Evolutionary conservation across 2,888 invertebrate genomes (phyloP).

Genomic region (Idaea straminata): DNA sequence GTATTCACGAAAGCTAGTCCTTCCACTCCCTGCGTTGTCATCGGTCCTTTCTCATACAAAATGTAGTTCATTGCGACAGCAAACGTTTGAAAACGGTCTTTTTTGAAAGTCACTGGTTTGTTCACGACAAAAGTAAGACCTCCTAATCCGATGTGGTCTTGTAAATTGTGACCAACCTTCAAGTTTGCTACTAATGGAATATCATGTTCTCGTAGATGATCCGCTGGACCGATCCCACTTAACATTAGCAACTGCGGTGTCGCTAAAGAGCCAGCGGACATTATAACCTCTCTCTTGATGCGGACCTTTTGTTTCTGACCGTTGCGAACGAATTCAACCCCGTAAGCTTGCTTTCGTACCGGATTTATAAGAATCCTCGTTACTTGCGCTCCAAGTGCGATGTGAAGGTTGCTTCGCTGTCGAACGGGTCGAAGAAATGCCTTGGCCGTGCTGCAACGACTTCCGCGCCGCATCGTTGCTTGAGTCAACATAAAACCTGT

Average conservation of each 20-base stretch:
- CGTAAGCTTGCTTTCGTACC: conserved; percentile 86
- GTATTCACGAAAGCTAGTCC: conserved; percentile 93
- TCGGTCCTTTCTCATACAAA: conserved; percentile 88
- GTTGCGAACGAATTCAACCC: conserved; percentile 86
- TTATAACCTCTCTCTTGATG: conserved; percentile 89
- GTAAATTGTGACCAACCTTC: conserved; percentile 90
- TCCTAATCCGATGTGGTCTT: conserved; percentile 93
- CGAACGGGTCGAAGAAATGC: conserved; percentile 91
- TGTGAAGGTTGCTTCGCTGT: conserved; percentile 88
- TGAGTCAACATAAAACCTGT: conserved; percentile 94
- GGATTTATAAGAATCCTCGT: conserved; percentile 85
- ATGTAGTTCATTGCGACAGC: conserved; percentile 91
- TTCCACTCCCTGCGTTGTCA: conserved; percentile 92
- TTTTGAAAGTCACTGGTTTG: conserved; percentile 89
- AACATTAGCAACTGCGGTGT: conserved; percentile 95
- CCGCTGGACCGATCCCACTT: conserved; percentile 91
- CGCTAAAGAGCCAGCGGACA: conserved; percentile 93
- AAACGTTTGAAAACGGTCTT: conserved; percentile 87
- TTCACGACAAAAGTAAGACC: conserved; percentile 91
- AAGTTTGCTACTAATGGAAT: conserved; percentile 88
- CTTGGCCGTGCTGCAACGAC: conserved; percentile 92
- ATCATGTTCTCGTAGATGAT: conserved; percentile 85
- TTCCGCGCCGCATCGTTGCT: conserved; percentile 90
- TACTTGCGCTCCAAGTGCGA: conserved; percentile 88
- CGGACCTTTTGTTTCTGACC: conserved; percentile 83